A percentile compares a stretch with the other conserved stretches of the same genome.
phyloP scores from a whole-genome alignment of 2,113 vertebrate species.

The Hiodon tergisus region DNA sequence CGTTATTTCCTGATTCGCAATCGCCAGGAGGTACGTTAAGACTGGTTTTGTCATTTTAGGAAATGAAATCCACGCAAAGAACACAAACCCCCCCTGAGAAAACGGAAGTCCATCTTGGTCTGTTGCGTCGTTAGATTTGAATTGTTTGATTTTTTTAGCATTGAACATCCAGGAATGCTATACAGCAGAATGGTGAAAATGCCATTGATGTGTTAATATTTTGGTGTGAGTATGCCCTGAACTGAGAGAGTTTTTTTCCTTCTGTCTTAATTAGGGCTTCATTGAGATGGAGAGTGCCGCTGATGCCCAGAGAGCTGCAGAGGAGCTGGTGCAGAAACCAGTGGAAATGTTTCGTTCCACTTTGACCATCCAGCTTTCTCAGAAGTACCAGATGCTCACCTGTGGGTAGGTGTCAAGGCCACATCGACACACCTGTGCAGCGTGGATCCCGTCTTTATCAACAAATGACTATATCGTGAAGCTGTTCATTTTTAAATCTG shows the following conservation, averaged over 20 bases:
- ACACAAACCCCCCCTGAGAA: too few relatives aligned
- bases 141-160: too few relatives aligned
- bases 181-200: too few relatives aligned
- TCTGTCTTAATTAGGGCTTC: slow-evolving; percentile 39
- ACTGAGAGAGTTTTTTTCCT: not conserved
- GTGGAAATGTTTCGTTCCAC: slow-evolving; percentile 18
- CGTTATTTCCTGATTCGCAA: slow-evolving; percentile 33
- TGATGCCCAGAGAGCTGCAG: slow-evolving; percentile 38
- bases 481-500: too few relatives aligned
- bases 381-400: slow-evolving; percentile 37
- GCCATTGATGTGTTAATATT: too few relatives aligned
- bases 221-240: not conserved
- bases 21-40: slow-evolving; percentile 32
- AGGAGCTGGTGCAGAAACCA: slow-evolving; percentile 20
- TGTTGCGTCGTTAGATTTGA: too few relatives aligned
- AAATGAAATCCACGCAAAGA: too few relatives aligned
- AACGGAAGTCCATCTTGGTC: too few relatives aligned
- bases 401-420: slow-evolving; percentile 37
- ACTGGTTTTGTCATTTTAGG: not conserved
- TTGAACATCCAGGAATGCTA: too few relatives aligned
- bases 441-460: too few relatives aligned
- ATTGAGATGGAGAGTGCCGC: slow-evolving; percentile 46
- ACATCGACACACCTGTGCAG: not conserved
- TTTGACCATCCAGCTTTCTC: slow-evolving; percentile 34
- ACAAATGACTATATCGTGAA: too few relatives aligned